Evolutionary conservation across 2,797 vertebrate species (phyloP).

Genomic region (Vultur gryphus): DNA sequence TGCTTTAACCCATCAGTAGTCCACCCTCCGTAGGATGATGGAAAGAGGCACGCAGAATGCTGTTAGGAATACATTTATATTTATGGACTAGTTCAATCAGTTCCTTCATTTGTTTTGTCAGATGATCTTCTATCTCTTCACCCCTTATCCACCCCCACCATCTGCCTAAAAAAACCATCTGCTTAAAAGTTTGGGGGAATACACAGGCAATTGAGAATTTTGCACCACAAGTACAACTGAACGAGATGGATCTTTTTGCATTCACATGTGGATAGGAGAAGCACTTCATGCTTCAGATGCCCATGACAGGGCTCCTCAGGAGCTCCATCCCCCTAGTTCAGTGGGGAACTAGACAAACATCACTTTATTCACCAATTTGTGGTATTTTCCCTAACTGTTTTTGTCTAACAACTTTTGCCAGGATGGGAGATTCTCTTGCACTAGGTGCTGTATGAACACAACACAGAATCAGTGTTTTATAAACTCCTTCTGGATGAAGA

Average conservation of each 20-base stretch:
- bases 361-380: background rate
- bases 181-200: background rate
- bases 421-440: background rate
- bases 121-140: background rate
- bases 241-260: background rate
- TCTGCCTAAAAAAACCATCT: background rate
- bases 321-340: background rate
- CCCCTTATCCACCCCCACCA: background rate
- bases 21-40: background rate
- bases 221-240: background rate
- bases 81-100: background rate
- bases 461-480: background rate
- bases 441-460: background rate
- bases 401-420: background rate
- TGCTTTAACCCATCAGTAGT: background rate
- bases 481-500: background rate
- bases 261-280: background rate
- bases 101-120: background rate
- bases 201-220: background rate
- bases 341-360: background rate
- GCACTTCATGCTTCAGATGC: background rate
- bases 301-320: background rate
- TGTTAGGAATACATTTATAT: background rate
- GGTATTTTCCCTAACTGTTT: background rate
- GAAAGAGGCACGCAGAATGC: background rate